Evolutionary conservation across 2,113 vertebrate genomes (phyloP).

Genomic region (Clupea harengus): DNA sequence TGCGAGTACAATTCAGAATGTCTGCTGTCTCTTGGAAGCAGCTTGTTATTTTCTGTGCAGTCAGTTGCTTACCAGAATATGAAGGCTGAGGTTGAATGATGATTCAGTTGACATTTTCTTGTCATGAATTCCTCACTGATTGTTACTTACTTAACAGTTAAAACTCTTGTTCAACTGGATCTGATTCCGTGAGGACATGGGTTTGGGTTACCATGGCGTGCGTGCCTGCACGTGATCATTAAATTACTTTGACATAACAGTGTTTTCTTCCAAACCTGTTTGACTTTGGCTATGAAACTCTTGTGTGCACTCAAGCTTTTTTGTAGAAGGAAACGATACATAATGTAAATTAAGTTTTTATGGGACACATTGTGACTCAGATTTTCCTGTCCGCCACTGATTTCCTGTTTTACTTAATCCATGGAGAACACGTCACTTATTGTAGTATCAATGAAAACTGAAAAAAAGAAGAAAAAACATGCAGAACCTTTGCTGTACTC

Average conservation of each 20-base stretch:
- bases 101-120: not conserved
- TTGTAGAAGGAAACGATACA: not conserved
- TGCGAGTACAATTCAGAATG: not conserved
- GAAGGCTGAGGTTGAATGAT: not conserved
- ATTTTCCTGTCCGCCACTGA: not conserved
- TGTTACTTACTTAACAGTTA: not conserved
- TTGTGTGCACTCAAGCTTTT: not conserved
- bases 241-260: not conserved
- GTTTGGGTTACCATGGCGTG: not conserved
- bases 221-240: not conserved
- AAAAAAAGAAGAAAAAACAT: not conserved
- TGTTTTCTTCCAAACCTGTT: not conserved
- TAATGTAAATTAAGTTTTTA: too few species aligned
- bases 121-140: not conserved
- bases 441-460: not conserved
- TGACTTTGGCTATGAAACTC: not conserved
- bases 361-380: not conserved
- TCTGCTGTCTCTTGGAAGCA: not conserved
- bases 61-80: not conserved
- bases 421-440: not conserved
- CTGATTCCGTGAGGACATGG: not conserved
- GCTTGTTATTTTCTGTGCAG: not conserved
- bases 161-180: slow-evolving; percentile 2
- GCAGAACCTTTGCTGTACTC: not conserved
- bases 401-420: not conserved